Base-by-base conservation (phyloP, 2,888 invertebrate genomes). In the Ecliptopera silaceata region DNA sequence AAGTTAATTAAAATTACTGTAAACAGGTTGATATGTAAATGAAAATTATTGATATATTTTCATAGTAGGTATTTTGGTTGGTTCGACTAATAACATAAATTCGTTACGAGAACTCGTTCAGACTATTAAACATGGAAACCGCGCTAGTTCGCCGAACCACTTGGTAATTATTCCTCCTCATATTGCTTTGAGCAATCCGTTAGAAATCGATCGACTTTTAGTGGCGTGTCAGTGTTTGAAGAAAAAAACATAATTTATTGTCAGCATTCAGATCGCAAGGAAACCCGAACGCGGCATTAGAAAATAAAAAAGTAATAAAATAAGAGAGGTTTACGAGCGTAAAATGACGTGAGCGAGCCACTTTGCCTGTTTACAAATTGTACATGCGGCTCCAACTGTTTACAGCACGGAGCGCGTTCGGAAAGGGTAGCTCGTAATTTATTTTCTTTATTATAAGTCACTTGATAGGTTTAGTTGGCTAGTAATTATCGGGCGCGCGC, bases 171-270 rank as follows among this genome's bases (percentile, higher is more conserved):
- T 83, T 81, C 74, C 80, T 75, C 68, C 84, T 86, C 88, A 81
- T 82, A 86, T 86, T 83, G 86, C 84, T 86, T 86, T 84, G 79
- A 81, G 86, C 85, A 88, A 90, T 91, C 89, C 90, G 90, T 91
- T 90, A 87, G 90, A 88, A 90, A 91, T 90, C 90, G 88, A 90
- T 90, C 88, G 84, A 80, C 77, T 86, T 90, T 90, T 90, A 90
- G 86, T 88, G 84, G 80, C 90, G 87, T 90, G 90, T 91, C 90
- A 90, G 88, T 82, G 84, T 88, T 90, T 86, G 81, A 88, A 88
- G 74, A 78, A 78, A 90, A 87, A 87, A 85, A 77, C 76, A 87
- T 89, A 91, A 91, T 91, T 91, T 90, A 91, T 90, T 85, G 88
- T 84, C 87, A 84, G 88, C 85, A 77, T 83, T 84, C 82, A 83